These are phyloP conservation scores for Parus major DNA, from an alignment of 2,113 vertebrate species.

Conservation along the genomic window DNA sequence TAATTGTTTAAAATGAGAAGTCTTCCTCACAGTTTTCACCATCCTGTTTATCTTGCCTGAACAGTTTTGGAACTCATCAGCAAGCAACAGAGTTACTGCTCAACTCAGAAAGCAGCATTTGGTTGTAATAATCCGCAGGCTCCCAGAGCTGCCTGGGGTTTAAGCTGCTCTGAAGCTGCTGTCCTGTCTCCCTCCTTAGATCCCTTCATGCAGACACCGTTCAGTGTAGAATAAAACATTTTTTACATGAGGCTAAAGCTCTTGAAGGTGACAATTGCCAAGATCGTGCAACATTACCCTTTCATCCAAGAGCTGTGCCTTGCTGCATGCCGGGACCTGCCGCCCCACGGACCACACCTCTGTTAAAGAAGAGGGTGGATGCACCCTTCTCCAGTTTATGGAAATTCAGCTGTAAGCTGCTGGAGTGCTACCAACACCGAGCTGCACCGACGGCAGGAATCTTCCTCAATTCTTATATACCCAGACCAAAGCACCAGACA, in stretches of 20 bases:
- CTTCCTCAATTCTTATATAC: background rate
- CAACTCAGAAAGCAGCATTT: background rate
- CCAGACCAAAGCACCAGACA: background rate
- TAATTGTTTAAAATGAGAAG: constrained; percentile 3
- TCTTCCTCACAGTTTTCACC: background rate
- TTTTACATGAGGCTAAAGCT: background rate
- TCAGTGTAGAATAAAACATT: background rate
- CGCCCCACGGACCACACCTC: constrained; percentile 39
- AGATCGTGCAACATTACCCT: background rate
- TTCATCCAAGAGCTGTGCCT: background rate
- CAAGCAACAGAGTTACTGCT: background rate
- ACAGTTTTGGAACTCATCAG: constrained; percentile 43
- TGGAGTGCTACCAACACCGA: background rate
- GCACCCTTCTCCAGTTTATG: constrained; percentile 12
- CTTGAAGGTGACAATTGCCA: background rate
- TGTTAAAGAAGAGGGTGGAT: constrained; percentile 26
- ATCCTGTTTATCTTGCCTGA: constrained; percentile 36
- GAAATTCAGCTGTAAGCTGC: constrained; percentile 5
- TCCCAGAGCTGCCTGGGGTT: background rate
- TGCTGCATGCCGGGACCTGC: constrained; percentile 11
- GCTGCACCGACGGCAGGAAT: background rate
- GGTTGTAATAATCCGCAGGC: background rate
- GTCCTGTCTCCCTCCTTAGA: background rate
- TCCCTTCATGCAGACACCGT: background rate
- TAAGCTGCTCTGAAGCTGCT: background rate